Evolutionary conservation across 2,888 invertebrate genomes (phyloP), one percentile per base, ranked within the genome.

Genomic region (Anarsia innoxiella): DNA sequence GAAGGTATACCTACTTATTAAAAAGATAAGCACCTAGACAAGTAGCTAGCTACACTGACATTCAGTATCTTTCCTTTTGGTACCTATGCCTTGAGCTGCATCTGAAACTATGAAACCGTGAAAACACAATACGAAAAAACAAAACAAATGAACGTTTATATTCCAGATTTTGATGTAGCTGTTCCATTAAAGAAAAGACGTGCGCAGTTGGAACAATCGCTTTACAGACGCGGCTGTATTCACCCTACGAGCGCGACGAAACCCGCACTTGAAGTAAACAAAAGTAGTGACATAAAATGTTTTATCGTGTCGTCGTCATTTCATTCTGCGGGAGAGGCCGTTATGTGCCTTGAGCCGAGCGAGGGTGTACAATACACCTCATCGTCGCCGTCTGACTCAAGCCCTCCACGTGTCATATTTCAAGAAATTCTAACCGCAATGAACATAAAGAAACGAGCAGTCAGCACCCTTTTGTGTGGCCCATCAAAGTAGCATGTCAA

Each of bases 261-360:
- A 60, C 61, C 56, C 52, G 57, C 51, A 48, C 63, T 69, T 68
- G 66, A 66, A 67, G 61, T 69, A 70, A 76, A 76, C 70, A 76
- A 71, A 67, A 72, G 66, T 64, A 61, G 66, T 66, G 63, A 61
- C 61, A 66, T 73, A 69, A 76, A 78, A 76, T 68, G 70, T 76
- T 76, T 77, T 78, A 73, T 75, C 63, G 61, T 51, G 53, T 49
- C 59, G 52, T 52, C 58, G 56, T 45, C 53, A 45, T 54, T 51
- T 49, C 42, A 54, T 55, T 52, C 47, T 45, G 34, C 39, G 42
- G n/a, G 55, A 53, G 55, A 51, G 48, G 42, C 44, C 44, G 44
- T 36, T 37, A 42, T 34, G 44, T 31, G n/a, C n/a, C 41, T 53
- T 52, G 52, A 56, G 25, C n/a, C n/a, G 37, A 52, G 51, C 53